Evolutionary conservation across 2,888 invertebrate genomes (phyloP).

Genomic region (Tipula unca): DNA sequence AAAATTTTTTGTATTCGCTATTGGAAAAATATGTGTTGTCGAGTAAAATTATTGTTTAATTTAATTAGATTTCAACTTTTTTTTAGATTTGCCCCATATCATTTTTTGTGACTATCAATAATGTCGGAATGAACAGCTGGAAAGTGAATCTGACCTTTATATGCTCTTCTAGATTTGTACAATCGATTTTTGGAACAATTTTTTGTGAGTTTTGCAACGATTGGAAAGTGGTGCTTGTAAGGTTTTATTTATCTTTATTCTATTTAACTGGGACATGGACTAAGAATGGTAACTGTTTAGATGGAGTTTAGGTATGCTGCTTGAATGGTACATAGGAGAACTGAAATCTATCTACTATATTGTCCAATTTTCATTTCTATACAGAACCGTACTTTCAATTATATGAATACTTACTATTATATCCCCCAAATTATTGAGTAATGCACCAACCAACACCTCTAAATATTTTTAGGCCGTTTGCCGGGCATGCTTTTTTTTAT

Average conservation of each 20-base stretch:
- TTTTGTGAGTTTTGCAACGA: not conserved
- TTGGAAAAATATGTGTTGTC: not conserved
- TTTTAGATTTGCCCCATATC: not conserved
- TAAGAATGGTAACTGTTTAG: too few species aligned
- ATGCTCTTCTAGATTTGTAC: not conserved
- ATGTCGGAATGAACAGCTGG: not conserved
- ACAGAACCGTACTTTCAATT: too few species aligned
- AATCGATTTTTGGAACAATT: not conserved
- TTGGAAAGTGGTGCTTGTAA: not conserved
- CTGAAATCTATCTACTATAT: too few species aligned
- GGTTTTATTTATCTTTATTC: not conserved
- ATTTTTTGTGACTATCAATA: not conserved
- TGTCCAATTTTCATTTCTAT: too few species aligned
- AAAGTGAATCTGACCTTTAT: not conserved
- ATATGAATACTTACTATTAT: too few species aligned
- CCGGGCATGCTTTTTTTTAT: too few species aligned
- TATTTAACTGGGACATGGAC: too few species aligned
- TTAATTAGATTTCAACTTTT: not conserved
- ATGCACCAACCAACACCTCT: too few species aligned
- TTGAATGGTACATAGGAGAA: too few species aligned
- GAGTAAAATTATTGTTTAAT: not conserved
- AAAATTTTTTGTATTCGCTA: not conserved
- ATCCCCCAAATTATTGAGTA: too few species aligned
- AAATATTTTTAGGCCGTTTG: too few species aligned
- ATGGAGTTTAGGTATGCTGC: too few species aligned